Percentiles rank a stretch among this genome's conserved stretches.
phyloP scores from a whole-genome alignment of 1,140 invertebrate genomes.

The Vanessa tameamea region DNA sequence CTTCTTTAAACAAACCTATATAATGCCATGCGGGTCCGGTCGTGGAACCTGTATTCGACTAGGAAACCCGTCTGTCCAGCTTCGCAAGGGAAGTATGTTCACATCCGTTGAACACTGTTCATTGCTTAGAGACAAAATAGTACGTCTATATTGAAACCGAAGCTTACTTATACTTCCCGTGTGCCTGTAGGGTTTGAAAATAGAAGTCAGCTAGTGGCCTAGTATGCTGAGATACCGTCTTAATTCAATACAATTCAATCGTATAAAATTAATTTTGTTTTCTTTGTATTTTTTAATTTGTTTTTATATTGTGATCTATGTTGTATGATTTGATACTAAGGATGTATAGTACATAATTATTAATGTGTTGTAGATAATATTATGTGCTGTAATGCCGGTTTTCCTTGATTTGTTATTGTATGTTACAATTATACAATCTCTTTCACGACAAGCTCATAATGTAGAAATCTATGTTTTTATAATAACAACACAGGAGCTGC shows the following conservation, averaged over 20 bases:
- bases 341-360: neutral
- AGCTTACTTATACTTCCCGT: conserved; percentile 1
- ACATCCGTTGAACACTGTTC: conserved; percentile 36
- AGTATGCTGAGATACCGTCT: neutral
- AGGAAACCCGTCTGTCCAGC: conserved; percentile 39
- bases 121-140: conserved; percentile 27
- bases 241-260: neutral
- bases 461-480: neutral
- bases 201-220: neutral
- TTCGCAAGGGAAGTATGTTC: conserved; percentile 39
- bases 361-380: neutral
- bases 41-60: conserved; percentile 52
- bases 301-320: too few species aligned
- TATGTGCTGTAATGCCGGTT: neutral
- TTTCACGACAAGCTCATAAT: neutral
- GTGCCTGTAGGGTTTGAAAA: neutral
- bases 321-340: neutral
- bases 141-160: conserved; percentile 14
- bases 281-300: too few species aligned
- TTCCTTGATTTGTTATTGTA: neutral
- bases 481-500: conserved; percentile 6
- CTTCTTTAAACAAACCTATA: conserved; percentile 24
- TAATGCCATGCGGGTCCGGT: conserved; percentile 40
- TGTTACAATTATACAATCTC: conserved; percentile 6
- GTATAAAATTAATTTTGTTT: neutral